Conservation (phyloP, 2,113 vertebrate genomes). For the Pseudonaja textilis region DNA sequence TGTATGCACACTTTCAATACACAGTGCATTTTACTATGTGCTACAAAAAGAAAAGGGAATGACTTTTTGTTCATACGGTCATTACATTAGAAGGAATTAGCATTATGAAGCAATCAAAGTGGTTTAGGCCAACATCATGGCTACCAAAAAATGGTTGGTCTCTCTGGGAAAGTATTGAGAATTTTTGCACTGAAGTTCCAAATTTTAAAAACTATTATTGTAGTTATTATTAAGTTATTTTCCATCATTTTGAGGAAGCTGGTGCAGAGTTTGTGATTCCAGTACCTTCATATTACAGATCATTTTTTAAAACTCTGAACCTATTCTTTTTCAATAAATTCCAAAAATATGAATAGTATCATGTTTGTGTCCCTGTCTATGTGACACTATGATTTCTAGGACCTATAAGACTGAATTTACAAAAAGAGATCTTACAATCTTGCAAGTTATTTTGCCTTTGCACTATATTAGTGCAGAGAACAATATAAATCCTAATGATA, state of each 20-base stretch:
- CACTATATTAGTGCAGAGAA: background rate
- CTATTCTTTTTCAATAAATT: conserved; percentile 9
- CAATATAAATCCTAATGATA: too few species aligned
- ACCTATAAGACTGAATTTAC: background rate
- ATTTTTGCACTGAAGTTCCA: background rate
- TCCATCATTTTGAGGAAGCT: background rate
- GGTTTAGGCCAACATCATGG: background rate
- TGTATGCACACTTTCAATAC: background rate
- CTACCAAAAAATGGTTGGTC: background rate
- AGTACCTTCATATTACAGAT: background rate
- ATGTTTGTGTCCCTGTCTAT: background rate
- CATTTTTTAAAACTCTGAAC: background rate
- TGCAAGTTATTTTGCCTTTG: background rate
- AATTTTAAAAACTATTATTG: too few species aligned
- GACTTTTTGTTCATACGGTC: background rate
- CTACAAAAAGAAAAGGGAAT: background rate
- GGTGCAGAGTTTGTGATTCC: background rate
- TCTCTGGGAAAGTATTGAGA: background rate
- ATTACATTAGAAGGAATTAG: background rate
- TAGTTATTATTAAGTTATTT: background rate
- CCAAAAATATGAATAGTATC: background rate
- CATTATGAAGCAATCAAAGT: background rate
- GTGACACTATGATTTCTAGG: background rate
- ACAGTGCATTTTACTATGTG: background rate
- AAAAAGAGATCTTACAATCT: background rate